Base-by-base conservation (phyloP, 30 jellyfish, hydroid and myxozoan genomes). In the Haliclystus octoradiatus region DNA sequence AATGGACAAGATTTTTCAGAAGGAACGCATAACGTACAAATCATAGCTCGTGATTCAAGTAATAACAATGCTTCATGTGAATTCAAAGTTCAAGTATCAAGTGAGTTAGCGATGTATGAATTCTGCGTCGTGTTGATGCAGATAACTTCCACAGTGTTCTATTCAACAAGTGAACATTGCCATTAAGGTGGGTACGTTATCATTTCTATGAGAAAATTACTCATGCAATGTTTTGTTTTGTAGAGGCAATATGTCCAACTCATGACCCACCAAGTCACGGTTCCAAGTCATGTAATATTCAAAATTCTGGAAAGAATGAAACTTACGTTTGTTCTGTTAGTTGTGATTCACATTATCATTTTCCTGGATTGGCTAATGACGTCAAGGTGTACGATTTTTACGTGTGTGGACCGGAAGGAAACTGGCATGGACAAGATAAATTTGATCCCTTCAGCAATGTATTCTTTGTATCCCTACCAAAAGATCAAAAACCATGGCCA, bases 211-310 rank as follows among this genome's bases (percentile, higher is more conserved):
- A 26, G 4, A 14, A 7, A 5, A 12, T 31, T 12, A 5, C 73
- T 49, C 50, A 33, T 24, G 5, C 40, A 1, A 2, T 19, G 2
- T 2, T 51, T 50, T 7, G 50, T 3, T 30, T 35, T 53, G 0
- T 57, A 85, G 96, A 53, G 51, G 50, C 73, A 80, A 66, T 66
- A 34, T 85, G 96, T 57, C 87, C 88, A 4, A 14, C 72, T 3
- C 63, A 78, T 69, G 82, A 67, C 3, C 91, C 96, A 14, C 96
- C 96, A 60, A 79, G n/a, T n/a, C n/a, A n/a, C n/a, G n/a, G n/a
- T n/a, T n/a, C n/a, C n/a, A n/a, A n/a, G n/a, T n/a, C n/a, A 85
- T n/a, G n/a, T n/a, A n/a, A n/a, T n/a, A n/a, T n/a, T n/a, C n/a
- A n/a, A n/a, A n/a, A n/a, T n/a, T n/a, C n/a, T n/a, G n/a, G n/a